These are phyloP conservation scores for Epicampocera succincta DNA, from an alignment of 2,888 invertebrate species.

Conservation along the genomic window DNA sequence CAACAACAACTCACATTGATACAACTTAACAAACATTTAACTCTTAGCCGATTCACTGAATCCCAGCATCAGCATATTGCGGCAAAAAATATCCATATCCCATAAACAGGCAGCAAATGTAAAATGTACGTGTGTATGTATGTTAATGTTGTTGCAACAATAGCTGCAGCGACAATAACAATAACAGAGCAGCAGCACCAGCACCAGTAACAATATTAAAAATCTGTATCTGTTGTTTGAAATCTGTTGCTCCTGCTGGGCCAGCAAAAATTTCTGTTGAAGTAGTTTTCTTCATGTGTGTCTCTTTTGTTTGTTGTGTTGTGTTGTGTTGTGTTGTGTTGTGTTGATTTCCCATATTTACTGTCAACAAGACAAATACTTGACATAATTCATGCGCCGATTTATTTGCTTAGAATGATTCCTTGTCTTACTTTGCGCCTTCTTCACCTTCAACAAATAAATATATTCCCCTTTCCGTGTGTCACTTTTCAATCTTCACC, in stretches of 20 bases:
- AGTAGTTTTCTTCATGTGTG: conserved; percentile 70
- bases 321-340: no score
- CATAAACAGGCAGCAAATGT: background rate
- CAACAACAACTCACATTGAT: conserved; percentile 29
- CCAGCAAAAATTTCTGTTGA: conserved; percentile 69
- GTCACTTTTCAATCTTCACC: conserved; percentile 13
- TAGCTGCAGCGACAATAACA: conserved; percentile 48
- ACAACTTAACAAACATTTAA: conserved; percentile 27
- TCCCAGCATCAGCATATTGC: conserved; percentile 47
- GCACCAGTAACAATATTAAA: conserved; percentile 30
- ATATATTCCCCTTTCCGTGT: conserved; percentile 1
- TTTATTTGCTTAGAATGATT: conserved; percentile 72
- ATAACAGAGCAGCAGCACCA: conserved; percentile 21
- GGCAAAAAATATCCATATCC: conserved; percentile 17
- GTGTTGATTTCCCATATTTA: conserved; percentile 81
- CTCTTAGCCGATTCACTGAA: conserved; percentile 36
- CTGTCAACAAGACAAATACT: conserved; percentile 82
- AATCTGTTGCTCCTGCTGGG: conserved; percentile 80
- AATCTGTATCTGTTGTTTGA: conserved; percentile 78
- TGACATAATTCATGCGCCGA: conserved; percentile 81
- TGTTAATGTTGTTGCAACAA: conserved; percentile 33
- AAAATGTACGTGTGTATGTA: background rate
- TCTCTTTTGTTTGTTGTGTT: conserved; percentile 73
- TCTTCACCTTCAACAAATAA: conserved; percentile 35
- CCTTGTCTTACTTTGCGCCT: conserved; percentile 57